Evolutionary conservation across 2,888 invertebrate genomes (phyloP).

Genomic region (Atherix ibis): DNA sequence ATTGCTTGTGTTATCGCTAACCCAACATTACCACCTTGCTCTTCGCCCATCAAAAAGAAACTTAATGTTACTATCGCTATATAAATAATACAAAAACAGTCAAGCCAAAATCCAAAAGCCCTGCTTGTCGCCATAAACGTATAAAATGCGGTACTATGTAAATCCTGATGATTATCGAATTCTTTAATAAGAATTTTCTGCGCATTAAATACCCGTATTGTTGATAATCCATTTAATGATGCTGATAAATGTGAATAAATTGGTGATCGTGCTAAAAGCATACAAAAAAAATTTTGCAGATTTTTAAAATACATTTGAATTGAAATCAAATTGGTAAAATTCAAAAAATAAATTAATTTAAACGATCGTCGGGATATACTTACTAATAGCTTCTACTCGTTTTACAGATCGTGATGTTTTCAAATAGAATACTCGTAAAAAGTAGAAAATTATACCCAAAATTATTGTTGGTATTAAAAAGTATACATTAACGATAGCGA

Average conservation of each 20-base stretch:
- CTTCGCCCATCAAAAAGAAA: conserved; percentile 53
- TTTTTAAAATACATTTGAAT: no score
- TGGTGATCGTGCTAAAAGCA: conserved; percentile 78
- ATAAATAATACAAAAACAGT: conserved; percentile 74
- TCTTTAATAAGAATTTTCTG: conserved; percentile 61
- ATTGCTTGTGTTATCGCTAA: conserved; percentile 69
- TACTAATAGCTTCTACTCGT: conserved; percentile 64
- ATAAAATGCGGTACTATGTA: conserved; percentile 86
- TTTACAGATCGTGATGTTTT: conserved; percentile 67
- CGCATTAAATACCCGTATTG: conserved; percentile 78
- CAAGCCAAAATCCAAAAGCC: conserved; percentile 88
- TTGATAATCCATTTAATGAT: conserved; percentile 75
- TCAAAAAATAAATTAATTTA: no score
- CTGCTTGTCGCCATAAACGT: conserved; percentile 77
- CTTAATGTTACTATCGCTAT: conserved; percentile 60
- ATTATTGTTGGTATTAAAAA: conserved; percentile 53
- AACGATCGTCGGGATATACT: conserved; percentile 35
- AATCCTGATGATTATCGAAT: conserved; percentile 67
- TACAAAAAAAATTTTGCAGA: no score
- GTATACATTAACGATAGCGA: conserved; percentile 59
- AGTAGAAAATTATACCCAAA: conserved; percentile 56
- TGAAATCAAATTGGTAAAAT: no score
- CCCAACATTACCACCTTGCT: conserved; percentile 59
- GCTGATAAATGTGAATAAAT: conserved; percentile 90
- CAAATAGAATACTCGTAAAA: conserved; percentile 59